A percentile compares a stretch with the other conserved stretches of the same genome.
Evolutionary conservation across 2,113 vertebrate genomes (phyloP).

Genomic region (Chloroceryle aenea): DNA sequence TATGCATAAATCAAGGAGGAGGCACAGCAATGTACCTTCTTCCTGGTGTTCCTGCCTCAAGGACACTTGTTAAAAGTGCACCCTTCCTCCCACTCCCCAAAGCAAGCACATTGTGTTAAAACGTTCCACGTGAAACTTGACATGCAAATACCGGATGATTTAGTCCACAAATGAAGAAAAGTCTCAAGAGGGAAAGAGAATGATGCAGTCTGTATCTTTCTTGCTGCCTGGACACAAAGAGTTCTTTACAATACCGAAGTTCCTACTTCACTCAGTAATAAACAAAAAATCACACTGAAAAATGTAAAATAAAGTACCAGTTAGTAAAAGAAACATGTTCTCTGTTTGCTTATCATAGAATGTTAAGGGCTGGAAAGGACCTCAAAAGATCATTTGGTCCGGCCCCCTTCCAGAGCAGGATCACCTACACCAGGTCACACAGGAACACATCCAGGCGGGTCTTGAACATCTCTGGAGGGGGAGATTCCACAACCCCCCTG

Average conservation of each 20-base stretch:
- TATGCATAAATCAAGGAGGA: slow-evolving; percentile 15
- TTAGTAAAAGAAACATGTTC: background rate
- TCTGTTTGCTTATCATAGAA: too few species aligned
- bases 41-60: slow-evolving; percentile 14
- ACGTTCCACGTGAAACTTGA: background rate
- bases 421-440: too few species aligned
- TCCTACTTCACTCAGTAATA: background rate
- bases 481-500: too few species aligned
- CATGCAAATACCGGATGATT: background rate
- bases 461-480: too few species aligned
- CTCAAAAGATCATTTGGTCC: too few species aligned
- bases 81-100: background rate
- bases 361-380: too few species aligned
- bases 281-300: background rate
- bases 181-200: background rate
- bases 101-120: background rate
- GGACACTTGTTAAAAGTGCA: background rate
- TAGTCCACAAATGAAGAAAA: background rate
- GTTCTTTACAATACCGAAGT: background rate
- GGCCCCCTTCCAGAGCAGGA: too few species aligned
- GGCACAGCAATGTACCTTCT: background rate
- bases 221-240: background rate
- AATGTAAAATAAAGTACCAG: background rate
- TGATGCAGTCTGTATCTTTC: background rate
- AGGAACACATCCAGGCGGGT: too few species aligned